Evolutionary conservation across 2,113 vertebrate species (phyloP), one percentile per base, ranked within the genome.

Genomic region (Craseonycteris thonglongyai): DNA sequence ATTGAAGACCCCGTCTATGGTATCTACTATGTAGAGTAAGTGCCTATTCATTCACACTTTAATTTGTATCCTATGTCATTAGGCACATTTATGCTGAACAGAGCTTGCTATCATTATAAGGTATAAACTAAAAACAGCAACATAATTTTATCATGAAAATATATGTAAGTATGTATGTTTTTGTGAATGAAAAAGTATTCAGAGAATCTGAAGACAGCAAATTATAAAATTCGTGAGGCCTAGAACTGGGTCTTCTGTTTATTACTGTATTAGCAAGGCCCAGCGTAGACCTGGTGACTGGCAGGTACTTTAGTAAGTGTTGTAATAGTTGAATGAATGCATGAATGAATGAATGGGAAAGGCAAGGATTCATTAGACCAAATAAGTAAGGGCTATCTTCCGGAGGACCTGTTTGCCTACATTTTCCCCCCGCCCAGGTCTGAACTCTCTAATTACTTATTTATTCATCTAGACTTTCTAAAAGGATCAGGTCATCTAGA

Each of bases 21-120:
- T 98, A 99, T 99, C 99, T 99, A 99, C 99, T 99, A 99, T 98
- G 99, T 99, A 98, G 99, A 99, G 99, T 99, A 99, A 99, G 99
- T 99, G 66, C 84, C 92, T 68, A 3, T 68, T 81, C 33, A 72
- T 33, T 56, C 47, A 14, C 21, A 9, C 2, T 22, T 10, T 4
- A 33, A 47, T 51, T 61, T 59, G 8, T 35, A 9, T 22, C 7
- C 3, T 86, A 22, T 40, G 3, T 38, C 45, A 42, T 79, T 56
- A 12, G 33, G 4, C 24, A 5, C 8, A 54, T 88, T 86, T 54
- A 59, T 85, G 47, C 35, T 82, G 35, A 80, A 21, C 19, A 76
- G 13, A 74, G 18, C 33, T 65, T 58, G 1, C 12, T 8, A 38
- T 92, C 71, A 5, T 59, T 56, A n/a, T 54, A 58, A 63, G 13